phyloP scores from a whole-genome alignment of 2,797 vertebrate species.

The Mus spretus region DNA sequence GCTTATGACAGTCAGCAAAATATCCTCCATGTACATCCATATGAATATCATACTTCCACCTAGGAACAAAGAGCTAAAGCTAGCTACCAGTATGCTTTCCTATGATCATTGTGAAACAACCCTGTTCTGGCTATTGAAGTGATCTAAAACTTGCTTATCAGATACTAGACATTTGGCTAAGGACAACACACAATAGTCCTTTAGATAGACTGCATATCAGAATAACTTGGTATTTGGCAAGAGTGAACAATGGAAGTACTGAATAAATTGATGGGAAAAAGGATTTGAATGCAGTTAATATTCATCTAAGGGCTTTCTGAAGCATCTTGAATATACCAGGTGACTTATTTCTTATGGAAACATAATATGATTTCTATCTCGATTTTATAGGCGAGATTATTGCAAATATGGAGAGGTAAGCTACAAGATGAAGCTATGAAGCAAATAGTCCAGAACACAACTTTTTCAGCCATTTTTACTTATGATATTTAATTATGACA shows the following conservation, averaged over 20 bases:
- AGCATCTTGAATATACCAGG: neutral
- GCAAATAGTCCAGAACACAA: neutral
- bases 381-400: neutral
- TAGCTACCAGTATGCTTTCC: neutral
- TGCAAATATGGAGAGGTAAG: neutral
- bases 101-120: conserved; percentile 30
- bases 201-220: neutral
- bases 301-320: neutral
- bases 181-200: neutral
- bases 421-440: neutral
- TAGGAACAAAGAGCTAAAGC: neutral
- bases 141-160: conserved; percentile 49
- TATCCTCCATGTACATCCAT: neutral
- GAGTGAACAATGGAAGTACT: neutral
- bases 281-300: neutral
- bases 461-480: conserved; percentile 9
- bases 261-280: neutral
- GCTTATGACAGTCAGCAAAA: neutral
- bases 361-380: neutral
- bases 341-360: neutral
- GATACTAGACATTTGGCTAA: neutral
- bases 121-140: neutral
- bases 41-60: neutral
- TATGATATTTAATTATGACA: conserved; percentile 4
- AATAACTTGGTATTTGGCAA: neutral